Base-by-base conservation (phyloP, 2,113 vertebrate genomes). In the Peromyscus polionotus region DNA sequence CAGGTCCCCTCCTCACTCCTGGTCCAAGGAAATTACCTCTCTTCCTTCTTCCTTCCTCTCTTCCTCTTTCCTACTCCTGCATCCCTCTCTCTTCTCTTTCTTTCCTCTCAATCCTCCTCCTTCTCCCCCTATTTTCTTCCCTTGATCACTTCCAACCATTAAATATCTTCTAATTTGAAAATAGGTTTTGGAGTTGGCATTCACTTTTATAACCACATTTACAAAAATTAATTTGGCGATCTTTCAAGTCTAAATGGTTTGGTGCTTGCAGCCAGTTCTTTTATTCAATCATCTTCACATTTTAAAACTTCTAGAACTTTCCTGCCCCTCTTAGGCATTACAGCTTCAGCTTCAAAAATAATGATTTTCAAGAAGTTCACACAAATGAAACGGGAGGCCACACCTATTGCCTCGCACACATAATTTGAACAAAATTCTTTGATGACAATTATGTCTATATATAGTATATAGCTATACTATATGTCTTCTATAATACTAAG, bases 181-280 rank as follows among this genome's bases (percentile, higher is more conserved):
- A 85, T 57, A 92, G 67, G 61, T 81, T 96, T 90, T 76, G 9
- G 95, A 97, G 68, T 80, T 90, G 59, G 19, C 65, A 85, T 88
- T 20, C 33, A 84, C 7, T 90, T 96, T 97, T 68, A 72, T 72
- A 92, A 92, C 16, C 51, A 72, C 51, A 90, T 54, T 94, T 80
- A 83, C 22, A 91, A 89, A 94, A 63, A 93, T 63, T 87, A 84
- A 73, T 94, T 88, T 76, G 88, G n/a, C 68, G 48, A 75, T 84
- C 7, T 65, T 42, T 97, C 73, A 59, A 0, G 92, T 95, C 68
- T 84, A 93, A 97, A 75, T 48, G 33, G 39, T 75, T 94, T 28
- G n/a, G 31, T 68, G 68, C 61, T 68, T 86, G 51, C 5, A 24
- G 77, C 39, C 67, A 94, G 48, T 63, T 63, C 17, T 91, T 93